Base-by-base conservation (phyloP, 1,140 invertebrate genomes). In the Holcopasites calliopsidis region DNA sequence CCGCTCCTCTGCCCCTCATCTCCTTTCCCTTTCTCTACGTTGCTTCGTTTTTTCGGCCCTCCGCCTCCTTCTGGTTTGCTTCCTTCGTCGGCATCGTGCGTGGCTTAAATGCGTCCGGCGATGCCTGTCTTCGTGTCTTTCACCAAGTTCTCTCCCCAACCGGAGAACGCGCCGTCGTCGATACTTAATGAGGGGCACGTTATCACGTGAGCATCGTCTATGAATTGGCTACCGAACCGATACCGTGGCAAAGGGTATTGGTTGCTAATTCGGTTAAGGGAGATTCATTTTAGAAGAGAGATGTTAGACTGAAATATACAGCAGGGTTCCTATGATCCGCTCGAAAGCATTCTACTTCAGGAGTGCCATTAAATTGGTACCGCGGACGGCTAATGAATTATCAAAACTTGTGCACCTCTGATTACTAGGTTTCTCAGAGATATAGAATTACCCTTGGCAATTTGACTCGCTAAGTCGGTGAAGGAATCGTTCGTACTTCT, bases 201-300 rank as follows among this genome's bases (percentile, higher is more conserved):
- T 58, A 60, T 52, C 71, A 77, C 71, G 72, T 52, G 42, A 82
- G 35, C 70, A 70, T 26, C 47, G 65, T 62, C 62, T 60, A 38
- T 44, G 71, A 68, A 74, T 69, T 68, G 54, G 50, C 52, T 54
- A 78, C 49, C 72, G 82, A 80, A 77, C 84, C 78, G 85, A 84
- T 44, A 47, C 11, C 72, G 47, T 31, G 23, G 55, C 79, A n/a
- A 40, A 16, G 71, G 79, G 70, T 73, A 89, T 86, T 81, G 87
- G 73, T 74, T 60, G 77, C 73, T 87, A 87, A 89, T 86, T 79
- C 79, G 64, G 64, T 86, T 82, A 86, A 85, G 72, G n/a, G n/a
- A n/a, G n/a, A n/a, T n/a, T n/a, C n/a, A n/a, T n/a, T n/a, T n/a
- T n/a, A n/a, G n/a, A n/a, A n/a, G n/a, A n/a, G n/a, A n/a, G n/a